These are phyloP conservation scores for Brachionus koreanus DNA, from an alignment of 1,140 invertebrate species.

Conservation along the genomic window DNA sequence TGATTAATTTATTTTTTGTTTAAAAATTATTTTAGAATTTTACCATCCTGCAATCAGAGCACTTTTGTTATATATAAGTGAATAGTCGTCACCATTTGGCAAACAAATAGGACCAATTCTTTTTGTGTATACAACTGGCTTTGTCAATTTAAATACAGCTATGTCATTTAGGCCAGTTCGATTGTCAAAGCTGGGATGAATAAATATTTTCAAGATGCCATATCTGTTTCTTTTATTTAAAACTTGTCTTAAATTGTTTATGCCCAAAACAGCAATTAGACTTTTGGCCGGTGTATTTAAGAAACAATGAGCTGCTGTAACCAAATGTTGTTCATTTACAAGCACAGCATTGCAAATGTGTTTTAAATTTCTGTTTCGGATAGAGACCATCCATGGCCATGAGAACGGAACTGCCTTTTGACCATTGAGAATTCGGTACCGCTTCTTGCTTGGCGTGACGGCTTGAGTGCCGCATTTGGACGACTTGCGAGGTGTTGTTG, in stretches of 20 bases:
- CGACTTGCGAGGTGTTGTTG: not conserved
- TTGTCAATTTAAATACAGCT: not conserved
- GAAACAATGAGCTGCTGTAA: conserved; percentile 49
- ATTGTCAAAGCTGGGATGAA: not conserved
- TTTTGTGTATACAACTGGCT: not conserved
- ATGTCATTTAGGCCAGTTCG: not conserved
- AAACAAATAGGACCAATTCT: not conserved
- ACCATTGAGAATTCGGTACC: not conserved
- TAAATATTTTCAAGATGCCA: not conserved
- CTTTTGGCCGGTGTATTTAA: not conserved
- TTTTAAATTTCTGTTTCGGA: not conserved
- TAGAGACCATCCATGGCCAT: conserved; percentile 31
- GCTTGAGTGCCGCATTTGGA: not conserved
- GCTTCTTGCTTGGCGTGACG: not conserved
- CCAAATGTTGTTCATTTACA: conserved; percentile 45
- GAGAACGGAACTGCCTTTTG: not conserved
- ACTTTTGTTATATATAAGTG: not conserved
- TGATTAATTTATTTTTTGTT: not conserved
- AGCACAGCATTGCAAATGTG: conserved; percentile 47
- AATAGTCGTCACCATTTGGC: not conserved
- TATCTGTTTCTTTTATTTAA: not conserved
- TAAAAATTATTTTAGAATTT: not conserved
- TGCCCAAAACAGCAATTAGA: not conserved
- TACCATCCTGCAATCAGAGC: not conserved
- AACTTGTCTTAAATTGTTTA: not conserved